Base-by-base conservation (phyloP, 1,140 invertebrate species). In the Hycleus phaleratus region DNA sequence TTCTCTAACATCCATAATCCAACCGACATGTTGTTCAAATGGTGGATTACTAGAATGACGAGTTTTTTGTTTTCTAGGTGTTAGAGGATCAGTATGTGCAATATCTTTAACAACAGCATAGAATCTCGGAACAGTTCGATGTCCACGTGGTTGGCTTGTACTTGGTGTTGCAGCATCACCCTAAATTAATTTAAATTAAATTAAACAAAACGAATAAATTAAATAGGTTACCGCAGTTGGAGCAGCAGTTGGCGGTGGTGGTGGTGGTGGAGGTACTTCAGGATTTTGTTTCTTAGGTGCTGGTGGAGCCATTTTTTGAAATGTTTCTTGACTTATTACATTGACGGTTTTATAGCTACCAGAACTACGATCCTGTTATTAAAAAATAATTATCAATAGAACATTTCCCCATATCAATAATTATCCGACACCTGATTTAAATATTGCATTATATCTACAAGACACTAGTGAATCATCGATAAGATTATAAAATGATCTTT, bases 21-120 rank as follows among this genome's bases (percentile, higher is more conserved):
- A 99, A 24, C 96, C 97, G 40, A 99, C 92, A 71, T 97, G 94
- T 69, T 92, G 87, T 71, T 97, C 96, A 43, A 93, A 82, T 0
- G 92, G 91, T 46, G 93, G 93, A 80, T 97, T 95, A 63, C 84
- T 86, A 60, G 90, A 93, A 73, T 97, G 91, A 38, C 90, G 80
- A 3, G 93, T 95, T 79, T 97, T 97, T 54, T 91, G 82, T 76
- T 96, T 96, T 10, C 92, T 78, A 75, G 76, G 85, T 54, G 79
- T 90, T 70, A 70, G 79, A 47, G 79, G 81, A 79, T 85, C 82
- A 32, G 32, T 32, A 49, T 82, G 79, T 6, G 78, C 71, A 52
- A 82, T 79, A 42, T 92, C 88, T 75, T 95, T 95, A n/a, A 88
- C 87, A 4, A 96, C 93, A 1, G 93, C 93, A 74, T 95, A 98